Evolutionary conservation across 1,140 invertebrate species (phyloP).

Genomic region (Caerostris extrusa): DNA sequence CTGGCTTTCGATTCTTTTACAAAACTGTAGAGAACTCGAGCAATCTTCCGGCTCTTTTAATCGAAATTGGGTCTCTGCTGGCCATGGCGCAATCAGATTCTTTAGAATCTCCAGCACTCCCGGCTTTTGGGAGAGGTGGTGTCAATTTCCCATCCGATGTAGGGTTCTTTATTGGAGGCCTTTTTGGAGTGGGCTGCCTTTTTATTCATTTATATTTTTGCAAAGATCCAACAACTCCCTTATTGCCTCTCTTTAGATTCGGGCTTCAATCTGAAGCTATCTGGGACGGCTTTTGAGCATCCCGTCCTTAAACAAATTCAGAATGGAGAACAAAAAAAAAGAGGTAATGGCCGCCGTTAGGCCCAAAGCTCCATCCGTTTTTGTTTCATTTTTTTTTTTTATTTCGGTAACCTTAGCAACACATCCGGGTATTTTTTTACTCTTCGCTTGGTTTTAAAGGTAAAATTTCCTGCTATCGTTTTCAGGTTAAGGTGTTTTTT

Average conservation of each 20-base stretch:
- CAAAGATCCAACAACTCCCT: neutral
- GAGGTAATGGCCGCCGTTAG: neutral
- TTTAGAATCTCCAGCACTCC: neutral
- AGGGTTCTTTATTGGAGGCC: neutral
- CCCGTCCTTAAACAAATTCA: slow-evolving; percentile 23
- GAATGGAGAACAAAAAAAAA: neutral
- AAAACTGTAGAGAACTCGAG: too few species aligned
- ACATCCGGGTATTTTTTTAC: neutral
- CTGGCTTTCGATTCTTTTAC: too few species aligned
- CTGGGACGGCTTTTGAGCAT: neutral
- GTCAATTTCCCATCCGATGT: slow-evolving; percentile 5
- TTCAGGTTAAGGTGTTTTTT: neutral
- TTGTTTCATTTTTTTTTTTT: too few species aligned
- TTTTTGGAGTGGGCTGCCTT: neutral
- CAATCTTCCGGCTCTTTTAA: neutral
- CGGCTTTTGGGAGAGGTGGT: neutral
- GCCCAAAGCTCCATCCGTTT: too few species aligned
- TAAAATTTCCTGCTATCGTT: too few species aligned
- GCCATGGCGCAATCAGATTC: slow-evolving; percentile 13
- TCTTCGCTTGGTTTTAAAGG: too few species aligned
- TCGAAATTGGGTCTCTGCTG: neutral
- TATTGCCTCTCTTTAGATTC: slow-evolving; percentile 34
- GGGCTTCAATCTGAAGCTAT: slow-evolving; percentile 10
- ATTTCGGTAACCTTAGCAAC: too few species aligned
- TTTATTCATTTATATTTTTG: neutral